Evolutionary conservation across 2,888 invertebrate species (phyloP).

Genomic region (Euclidia mi): DNA sequence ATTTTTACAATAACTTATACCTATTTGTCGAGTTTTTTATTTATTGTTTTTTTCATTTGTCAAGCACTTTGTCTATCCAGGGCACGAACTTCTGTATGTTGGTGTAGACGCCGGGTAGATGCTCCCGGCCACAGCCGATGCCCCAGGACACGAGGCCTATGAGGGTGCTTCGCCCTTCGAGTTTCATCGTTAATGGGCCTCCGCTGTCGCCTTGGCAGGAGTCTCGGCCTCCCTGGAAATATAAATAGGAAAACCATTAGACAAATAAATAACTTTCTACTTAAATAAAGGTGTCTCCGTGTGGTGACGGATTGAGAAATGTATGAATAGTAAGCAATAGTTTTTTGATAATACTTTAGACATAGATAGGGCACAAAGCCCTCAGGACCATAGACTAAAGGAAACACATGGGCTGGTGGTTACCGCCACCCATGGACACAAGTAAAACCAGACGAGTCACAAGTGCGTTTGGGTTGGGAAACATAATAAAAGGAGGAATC

Average conservation of each 20-base stretch:
- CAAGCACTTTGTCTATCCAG: conserved; percentile 93
- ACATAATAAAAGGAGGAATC: too few relatives aligned
- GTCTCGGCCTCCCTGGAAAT: conserved; percentile 91
- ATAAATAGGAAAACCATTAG: background rate
- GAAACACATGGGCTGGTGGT: too few relatives aligned
- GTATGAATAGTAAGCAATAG: too few relatives aligned
- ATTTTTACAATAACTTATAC: conserved; percentile 8
- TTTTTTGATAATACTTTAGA: too few relatives aligned
- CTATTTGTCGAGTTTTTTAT: too few relatives aligned
- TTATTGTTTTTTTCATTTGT: conserved; percentile 18
- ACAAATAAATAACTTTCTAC: background rate
- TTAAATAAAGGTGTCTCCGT: too few relatives aligned
- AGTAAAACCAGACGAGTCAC: too few relatives aligned
- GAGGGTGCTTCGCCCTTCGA: conserved; percentile 96
- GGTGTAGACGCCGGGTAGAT: conserved; percentile 97
- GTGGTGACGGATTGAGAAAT: too few relatives aligned
- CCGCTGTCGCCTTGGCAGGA: conserved; percentile 95
- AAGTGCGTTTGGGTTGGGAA: too few relatives aligned
- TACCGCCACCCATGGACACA: too few relatives aligned
- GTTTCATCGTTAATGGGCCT: conserved; percentile 95
- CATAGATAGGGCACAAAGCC: too few relatives aligned
- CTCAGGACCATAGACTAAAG: too few relatives aligned
- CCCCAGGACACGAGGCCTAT: conserved; percentile 98
- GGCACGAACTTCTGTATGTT: conserved; percentile 98
- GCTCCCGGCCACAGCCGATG: conserved; percentile 97